Evolutionary conservation across 2,888 invertebrate species (phyloP).

Genomic region (Nomada fucata): DNA sequence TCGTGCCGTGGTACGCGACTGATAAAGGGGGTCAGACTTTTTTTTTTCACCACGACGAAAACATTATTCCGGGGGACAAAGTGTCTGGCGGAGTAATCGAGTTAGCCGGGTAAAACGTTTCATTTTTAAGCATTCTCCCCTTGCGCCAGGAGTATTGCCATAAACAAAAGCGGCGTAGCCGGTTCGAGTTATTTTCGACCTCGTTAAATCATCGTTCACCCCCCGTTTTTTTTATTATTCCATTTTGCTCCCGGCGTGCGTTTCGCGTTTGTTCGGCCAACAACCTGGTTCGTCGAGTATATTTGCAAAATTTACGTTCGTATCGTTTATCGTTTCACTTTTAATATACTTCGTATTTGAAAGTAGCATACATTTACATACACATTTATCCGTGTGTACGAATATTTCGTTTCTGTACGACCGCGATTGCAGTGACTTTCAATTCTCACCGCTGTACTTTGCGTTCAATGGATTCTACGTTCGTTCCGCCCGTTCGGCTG

Average conservation of each 20-base stretch:
- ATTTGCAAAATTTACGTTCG: neutral
- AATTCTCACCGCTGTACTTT: too few species aligned
- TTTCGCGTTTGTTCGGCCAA: neutral
- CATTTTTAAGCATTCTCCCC: constrained; percentile 6
- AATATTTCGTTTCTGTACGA: neutral
- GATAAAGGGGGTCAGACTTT: neutral
- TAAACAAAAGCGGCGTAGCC: constrained; percentile 11
- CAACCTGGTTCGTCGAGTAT: constrained; percentile 17
- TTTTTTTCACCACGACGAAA: neutral
- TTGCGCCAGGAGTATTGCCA: neutral
- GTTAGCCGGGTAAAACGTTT: constrained; percentile 9
- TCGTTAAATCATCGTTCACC: neutral
- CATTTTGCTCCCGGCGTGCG: neutral
- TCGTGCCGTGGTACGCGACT: neutral
- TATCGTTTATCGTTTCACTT: neutral
- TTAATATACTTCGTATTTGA: neutral
- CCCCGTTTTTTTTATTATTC: too few species aligned
- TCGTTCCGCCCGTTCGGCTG: neutral
- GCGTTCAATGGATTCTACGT: neutral
- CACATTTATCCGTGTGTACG: neutral
- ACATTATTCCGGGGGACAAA: neutral
- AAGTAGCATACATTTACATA: neutral
- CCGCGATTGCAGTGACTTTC: too few species aligned
- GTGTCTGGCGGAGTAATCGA: constrained; percentile 26
- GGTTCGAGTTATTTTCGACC: neutral